Percentiles rank a stretch among this genome's conserved stretches.
Evolutionary conservation across 1,140 invertebrate genomes (phyloP).

Genomic region (Druon quercuslanigerum): DNA sequence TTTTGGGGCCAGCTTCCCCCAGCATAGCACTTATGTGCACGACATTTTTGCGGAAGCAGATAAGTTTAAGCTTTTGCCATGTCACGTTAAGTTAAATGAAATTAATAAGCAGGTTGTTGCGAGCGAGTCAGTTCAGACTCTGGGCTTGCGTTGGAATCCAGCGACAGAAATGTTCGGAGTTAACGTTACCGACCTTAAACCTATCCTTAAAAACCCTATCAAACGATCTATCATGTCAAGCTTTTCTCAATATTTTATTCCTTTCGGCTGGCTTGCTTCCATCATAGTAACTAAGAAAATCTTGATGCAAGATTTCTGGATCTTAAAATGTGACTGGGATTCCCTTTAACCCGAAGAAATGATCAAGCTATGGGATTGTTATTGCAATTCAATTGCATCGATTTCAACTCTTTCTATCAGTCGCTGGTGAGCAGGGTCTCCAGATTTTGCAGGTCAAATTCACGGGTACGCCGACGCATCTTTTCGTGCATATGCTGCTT

Average conservation of each 20-base stretch:
- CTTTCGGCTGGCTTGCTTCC: conserved; percentile 17
- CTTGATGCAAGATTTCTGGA: conserved; percentile 31
- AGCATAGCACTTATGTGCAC: background rate
- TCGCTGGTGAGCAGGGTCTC: conserved; percentile 30
- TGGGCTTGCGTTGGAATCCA: background rate
- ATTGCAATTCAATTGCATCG: too few species aligned
- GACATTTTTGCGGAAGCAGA: background rate
- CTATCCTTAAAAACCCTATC: background rate
- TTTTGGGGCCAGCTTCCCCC: background rate
- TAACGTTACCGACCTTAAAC: background rate
- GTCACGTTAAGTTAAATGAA: background rate
- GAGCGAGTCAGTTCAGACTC: background rate
- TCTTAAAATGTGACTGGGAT: conserved; percentile 20
- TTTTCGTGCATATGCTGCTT: too few species aligned
- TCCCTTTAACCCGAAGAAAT: background rate
- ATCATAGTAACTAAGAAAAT: conserved; percentile 26
- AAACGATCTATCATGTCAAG: conserved; percentile 14
- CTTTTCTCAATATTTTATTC: conserved; percentile 26
- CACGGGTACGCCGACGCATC: too few species aligned
- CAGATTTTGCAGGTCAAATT: too few species aligned
- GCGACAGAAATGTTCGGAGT: background rate
- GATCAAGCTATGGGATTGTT: background rate
- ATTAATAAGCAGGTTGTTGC: background rate
- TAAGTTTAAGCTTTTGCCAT: background rate
- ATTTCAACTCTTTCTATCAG: too few species aligned